These are phyloP conservation scores for Diglossa cyanea DNA, from an alignment of 2,797 vertebrate species.

Conservation along the genomic window DNA sequence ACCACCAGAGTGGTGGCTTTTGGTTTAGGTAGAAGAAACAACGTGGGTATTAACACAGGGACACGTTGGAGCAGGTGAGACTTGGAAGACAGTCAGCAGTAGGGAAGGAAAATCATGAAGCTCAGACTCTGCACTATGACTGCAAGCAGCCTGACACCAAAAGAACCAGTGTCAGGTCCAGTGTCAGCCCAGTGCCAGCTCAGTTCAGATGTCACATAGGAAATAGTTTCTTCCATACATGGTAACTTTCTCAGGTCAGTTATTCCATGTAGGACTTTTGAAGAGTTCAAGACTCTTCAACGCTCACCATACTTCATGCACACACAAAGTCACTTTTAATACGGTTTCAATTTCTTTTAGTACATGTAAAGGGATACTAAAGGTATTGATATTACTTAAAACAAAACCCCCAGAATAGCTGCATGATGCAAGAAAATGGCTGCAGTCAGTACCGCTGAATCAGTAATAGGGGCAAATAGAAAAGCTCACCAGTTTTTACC, in stretches of 20 bases:
- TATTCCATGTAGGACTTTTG: neutral
- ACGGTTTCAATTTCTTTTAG: neutral
- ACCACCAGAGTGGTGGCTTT: neutral
- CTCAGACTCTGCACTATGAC: neutral
- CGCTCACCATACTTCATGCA: neutral
- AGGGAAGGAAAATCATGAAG: neutral
- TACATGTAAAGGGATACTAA: neutral
- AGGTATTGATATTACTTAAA: neutral
- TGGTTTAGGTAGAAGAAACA: neutral
- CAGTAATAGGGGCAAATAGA: neutral
- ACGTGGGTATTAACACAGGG: neutral
- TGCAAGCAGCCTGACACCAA: neutral
- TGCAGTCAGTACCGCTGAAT: neutral
- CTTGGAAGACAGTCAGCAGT: neutral
- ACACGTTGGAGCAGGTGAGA: neutral
- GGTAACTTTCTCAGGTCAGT: neutral
- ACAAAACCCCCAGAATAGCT: neutral
- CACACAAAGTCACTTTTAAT: neutral
- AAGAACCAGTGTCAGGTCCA: neutral
- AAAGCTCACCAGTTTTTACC: neutral
- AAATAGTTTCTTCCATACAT: neutral
- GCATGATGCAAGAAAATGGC: neutral
- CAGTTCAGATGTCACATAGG: neutral
- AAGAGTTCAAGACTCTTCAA: neutral
- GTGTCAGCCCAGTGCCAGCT: neutral